Evolutionary conservation across 2,797 vertebrate species (phyloP), one percentile per base, ranked within the genome.

Genomic region (Artibeus jamaicensis): DNA sequence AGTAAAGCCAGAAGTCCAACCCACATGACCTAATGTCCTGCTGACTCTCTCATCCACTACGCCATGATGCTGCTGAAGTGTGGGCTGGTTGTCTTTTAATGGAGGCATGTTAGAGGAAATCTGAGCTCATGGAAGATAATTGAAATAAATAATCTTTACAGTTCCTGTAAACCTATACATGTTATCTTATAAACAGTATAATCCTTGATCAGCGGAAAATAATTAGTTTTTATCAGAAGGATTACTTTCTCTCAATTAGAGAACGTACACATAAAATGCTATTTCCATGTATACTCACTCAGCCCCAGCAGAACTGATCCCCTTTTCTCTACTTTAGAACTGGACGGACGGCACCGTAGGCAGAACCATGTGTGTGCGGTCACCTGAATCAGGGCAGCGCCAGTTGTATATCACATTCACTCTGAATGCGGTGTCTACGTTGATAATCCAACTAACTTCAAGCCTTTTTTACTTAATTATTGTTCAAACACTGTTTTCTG

Each of bases 151-250:
- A 70, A 34, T 4, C 24, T 81, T 46, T 42, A 46, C n/a, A 34
- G 11, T 59, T 48, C 57, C 42, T 81, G 89, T 39, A 89, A 89
- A 83, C 3, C 50, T 77, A 34, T 24, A 15, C n/a, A 55, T 74
- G 24, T 26, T 39, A 55, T 32, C 15, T 21, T 91, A 50, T 67
- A 67, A 94, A 91, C 84, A 57, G 73, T 79, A 87, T 59, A 87
- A 92, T 73, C 22, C 22, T 21, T n/a, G 78, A 50, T 44, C 53
- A 70, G 26, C 12, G 57, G 84, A 81, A 55, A 42, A 26, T 39
- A 74, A 79, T 83, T 83, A 16, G 70, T 83, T 95, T 86, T 86
- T 67, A 10, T 67, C 34, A 86, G 57, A 76, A 85, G 86, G 84
- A 55, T 57, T 86, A 57, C 34, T 84, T 89, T 42, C n/a, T 46